Conservation (phyloP, 2,113 vertebrate species). For the Orthonyx spaldingii region DNA sequence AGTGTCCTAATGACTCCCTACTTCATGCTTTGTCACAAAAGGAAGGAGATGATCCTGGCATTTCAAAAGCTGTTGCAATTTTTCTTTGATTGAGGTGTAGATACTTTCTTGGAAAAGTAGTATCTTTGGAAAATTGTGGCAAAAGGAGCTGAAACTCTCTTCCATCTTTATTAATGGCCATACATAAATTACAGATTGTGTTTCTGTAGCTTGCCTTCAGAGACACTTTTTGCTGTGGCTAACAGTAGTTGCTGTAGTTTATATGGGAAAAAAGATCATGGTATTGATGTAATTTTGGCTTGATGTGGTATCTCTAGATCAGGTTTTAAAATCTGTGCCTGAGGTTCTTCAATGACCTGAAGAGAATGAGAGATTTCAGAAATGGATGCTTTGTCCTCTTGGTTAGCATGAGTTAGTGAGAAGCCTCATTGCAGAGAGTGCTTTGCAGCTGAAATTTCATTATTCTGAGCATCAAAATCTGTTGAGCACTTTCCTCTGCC, state of each 20-base stretch:
- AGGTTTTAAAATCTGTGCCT: background rate
- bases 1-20: background rate
- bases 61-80: background rate
- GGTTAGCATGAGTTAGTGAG: background rate
- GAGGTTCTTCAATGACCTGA: background rate
- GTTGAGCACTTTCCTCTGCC: background rate
- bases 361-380: background rate
- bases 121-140: background rate
- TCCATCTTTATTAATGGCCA: background rate
- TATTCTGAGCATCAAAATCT: background rate
- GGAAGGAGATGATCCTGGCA: background rate
- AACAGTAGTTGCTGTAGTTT: background rate
- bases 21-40: background rate
- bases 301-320: background rate
- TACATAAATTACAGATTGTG: background rate
- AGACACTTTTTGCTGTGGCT: background rate
- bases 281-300: background rate
- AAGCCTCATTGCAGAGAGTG: background rate
- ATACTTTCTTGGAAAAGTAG: background rate
- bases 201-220: background rate
- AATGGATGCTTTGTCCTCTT: background rate
- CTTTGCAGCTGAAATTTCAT: background rate
- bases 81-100: background rate
- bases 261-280: background rate
- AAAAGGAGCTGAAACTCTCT: background rate